Evolutionary conservation across 2,888 invertebrate genomes (phyloP).

Genomic region (Aphodius granarius): DNA sequence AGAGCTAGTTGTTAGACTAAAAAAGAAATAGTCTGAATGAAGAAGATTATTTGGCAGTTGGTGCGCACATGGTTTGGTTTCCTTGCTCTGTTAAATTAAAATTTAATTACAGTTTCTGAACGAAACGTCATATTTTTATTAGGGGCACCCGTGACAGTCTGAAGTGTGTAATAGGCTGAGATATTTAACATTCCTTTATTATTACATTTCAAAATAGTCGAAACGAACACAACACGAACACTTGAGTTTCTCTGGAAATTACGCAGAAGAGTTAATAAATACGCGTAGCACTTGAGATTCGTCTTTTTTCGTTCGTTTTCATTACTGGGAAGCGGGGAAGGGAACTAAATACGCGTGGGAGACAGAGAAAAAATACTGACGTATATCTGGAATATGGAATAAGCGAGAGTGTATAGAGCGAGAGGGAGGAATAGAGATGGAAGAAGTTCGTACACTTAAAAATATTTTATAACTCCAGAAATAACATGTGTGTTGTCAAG

Average conservation of each 20-base stretch:
- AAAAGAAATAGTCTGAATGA: no score
- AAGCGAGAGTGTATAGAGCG: not conserved
- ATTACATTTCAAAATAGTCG: not conserved
- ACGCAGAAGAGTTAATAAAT: not conserved
- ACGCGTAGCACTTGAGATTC: not conserved
- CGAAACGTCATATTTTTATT: not conserved
- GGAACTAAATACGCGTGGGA: not conserved
- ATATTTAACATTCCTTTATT: not conserved
- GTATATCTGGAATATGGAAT: not conserved
- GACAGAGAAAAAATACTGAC: not conserved
- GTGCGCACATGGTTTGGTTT: not conserved
- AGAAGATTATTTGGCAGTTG: not conserved
- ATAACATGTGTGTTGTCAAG: slow-evolving; percentile 36
- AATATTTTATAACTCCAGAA: slow-evolving; percentile 36
- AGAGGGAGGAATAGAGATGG: not conserved
- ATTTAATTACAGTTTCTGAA: not conserved
- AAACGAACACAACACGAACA: not conserved
- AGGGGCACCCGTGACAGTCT: not conserved
- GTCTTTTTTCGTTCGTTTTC: not conserved
- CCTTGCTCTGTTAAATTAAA: not conserved
- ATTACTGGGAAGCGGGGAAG: not conserved
- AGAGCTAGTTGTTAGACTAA: no score
- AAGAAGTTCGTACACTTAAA: slow-evolving; percentile 35
- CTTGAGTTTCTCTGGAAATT: not conserved
- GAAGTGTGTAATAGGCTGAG: not conserved